Evolutionary conservation across 1,140 invertebrate species (phyloP), one percentile per base, ranked within the genome.

Genomic region (Plodia interpunctella): DNA sequence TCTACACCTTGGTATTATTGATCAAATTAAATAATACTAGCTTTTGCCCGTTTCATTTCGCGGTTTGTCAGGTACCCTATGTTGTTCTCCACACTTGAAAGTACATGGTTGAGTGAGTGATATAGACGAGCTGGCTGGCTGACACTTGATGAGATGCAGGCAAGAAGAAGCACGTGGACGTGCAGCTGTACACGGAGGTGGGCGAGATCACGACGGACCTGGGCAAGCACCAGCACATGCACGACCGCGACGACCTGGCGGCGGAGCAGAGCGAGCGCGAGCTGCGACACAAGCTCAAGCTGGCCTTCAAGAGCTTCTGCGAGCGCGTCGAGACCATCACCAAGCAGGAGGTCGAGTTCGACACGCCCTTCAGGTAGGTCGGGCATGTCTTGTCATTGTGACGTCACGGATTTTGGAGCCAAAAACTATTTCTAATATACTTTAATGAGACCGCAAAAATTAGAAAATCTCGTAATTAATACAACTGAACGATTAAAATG

Each of bases 111-210:
- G n/a, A n/a, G n/a, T n/a, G n/a, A n/a, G n/a, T n/a, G n/a, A n/a
- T n/a, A n/a, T n/a, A n/a, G n/a, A n/a, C n/a, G n/a, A 11, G 9
- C 2, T 35, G 32, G 32, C 9, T 5, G 9, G 2, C 8, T 9
- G 32, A 35, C n/a, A n/a, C n/a, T n/a, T 21, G 9, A 5, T 20
- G 10, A 50, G 3, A 64, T 72, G 1, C 61, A 90, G 88, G 88
- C 55, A 99, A 99, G 90, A 99, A 99, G 91, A 99, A 99, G 81
- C 98, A 99, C 78, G 93, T 97, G 5, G 98, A 99, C 90, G 98
- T 99, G 3, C 98, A 99, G 82, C 99, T 99, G 90, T 99, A 99
- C 85, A 99, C 98, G 0, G 99, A 99, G 91, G 99, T 99, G 55
- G 99, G 99, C 75, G 99, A 99, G 91, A 99, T 99, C 49, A 99